phyloP scores from a whole-genome alignment of 2,888 invertebrate species.

The Podabrus alpinus region DNA sequence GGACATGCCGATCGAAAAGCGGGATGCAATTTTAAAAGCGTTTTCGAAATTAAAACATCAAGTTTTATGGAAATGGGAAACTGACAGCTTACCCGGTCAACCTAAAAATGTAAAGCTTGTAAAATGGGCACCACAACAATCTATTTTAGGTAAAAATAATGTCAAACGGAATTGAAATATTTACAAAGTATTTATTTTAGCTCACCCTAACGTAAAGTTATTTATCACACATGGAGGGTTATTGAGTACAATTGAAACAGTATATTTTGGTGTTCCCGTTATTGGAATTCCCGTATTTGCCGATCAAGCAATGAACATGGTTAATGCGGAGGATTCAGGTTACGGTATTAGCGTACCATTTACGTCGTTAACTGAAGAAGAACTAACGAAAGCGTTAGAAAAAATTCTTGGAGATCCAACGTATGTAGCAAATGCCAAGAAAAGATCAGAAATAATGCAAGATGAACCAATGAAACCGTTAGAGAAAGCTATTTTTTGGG shows the following conservation, averaged over 20 bases:
- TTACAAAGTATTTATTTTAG: slow-evolving; percentile 33
- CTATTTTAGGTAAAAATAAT: slow-evolving; percentile 29
- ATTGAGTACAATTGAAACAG: slow-evolving; percentile 57
- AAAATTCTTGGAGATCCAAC: slow-evolving; percentile 42
- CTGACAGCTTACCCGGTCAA: slow-evolving; percentile 46
- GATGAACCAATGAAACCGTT: slow-evolving; percentile 43
- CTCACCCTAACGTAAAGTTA: slow-evolving; percentile 55
- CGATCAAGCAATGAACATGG: slow-evolving; percentile 59
- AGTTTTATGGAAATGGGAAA: slow-evolving; percentile 61
- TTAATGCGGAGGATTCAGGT: slow-evolving; percentile 52
- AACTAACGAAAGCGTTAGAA: slow-evolving; percentile 40
- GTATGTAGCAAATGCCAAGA: slow-evolving; percentile 40
- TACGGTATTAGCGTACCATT: slow-evolving; percentile 52
- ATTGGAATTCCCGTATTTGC: slow-evolving; percentile 59
- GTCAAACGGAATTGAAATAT: background rate
- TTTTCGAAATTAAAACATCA: slow-evolving; percentile 62
- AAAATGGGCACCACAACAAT: slow-evolving; percentile 56
- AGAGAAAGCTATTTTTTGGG: slow-evolving; percentile 45
- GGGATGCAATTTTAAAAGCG: slow-evolving; percentile 60
- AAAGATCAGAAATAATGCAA: slow-evolving; percentile 39
- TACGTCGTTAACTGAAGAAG: slow-evolving; percentile 45
- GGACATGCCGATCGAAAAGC: slow-evolving; percentile 59
- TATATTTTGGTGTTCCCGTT: slow-evolving; percentile 57
- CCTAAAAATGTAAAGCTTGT: slow-evolving; percentile 52
- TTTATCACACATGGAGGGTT: slow-evolving; percentile 59